Evolutionary conservation across 2,888 invertebrate species (phyloP).

Genomic region (Allolobophora icterica): DNA sequence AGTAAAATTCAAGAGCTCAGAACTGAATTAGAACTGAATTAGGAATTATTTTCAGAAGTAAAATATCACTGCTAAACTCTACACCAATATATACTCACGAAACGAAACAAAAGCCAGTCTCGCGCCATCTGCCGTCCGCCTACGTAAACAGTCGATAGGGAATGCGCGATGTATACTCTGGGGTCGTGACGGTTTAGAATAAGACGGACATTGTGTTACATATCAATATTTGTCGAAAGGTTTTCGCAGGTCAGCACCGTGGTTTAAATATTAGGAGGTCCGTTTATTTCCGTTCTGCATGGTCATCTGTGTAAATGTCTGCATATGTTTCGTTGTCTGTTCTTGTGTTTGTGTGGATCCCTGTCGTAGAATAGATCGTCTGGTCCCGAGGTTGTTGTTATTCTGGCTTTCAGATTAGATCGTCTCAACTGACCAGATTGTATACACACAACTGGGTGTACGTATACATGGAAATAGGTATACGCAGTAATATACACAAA

Average conservation of each 20-base stretch:
- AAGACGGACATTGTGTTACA: not conserved
- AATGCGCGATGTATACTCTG: not conserved
- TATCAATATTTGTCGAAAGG: constrained; percentile 26
- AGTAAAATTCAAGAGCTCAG: too few species aligned
- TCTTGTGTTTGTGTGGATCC: not conserved
- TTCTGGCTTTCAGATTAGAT: not conserved
- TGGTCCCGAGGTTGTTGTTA: not conserved
- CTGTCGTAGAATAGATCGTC: not conserved
- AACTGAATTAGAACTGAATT: too few species aligned
- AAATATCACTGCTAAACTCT: too few species aligned
- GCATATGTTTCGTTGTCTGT: not conserved
- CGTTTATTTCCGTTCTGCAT: not conserved
- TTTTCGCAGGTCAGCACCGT: not conserved
- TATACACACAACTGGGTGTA: not conserved
- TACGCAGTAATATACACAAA: not conserved
- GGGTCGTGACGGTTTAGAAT: not conserved
- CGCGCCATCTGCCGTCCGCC: not conserved
- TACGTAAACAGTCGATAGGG: not conserved
- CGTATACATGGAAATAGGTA: too few species aligned
- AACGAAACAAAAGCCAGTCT: not conserved
- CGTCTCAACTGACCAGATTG: not conserved
- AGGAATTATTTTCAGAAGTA: too few species aligned
- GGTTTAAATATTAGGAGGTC: not conserved
- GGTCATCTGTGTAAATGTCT: not conserved
- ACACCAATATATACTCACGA: too few species aligned